These are phyloP conservation scores for Lasioglossum marginatum DNA, from an alignment of 2,888 invertebrate species.

Conservation along the genomic window DNA sequence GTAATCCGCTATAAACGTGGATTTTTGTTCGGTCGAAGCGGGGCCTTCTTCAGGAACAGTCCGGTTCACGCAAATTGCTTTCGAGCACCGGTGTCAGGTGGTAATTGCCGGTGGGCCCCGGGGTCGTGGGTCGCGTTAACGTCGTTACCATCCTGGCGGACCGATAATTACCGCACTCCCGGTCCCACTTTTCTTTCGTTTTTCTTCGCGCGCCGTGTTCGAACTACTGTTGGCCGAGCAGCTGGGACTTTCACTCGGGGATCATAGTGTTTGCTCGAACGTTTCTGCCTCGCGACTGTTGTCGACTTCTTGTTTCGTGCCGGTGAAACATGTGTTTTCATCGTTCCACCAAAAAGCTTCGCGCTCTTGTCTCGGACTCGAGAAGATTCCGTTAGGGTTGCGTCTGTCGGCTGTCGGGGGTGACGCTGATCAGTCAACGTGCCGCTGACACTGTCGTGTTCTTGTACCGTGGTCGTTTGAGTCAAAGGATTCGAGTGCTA, in stretches of 20 bases:
- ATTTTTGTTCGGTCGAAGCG: constrained; percentile 36
- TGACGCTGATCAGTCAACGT: constrained; percentile 40
- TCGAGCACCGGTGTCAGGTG: constrained; percentile 63
- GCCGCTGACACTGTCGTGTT: background rate
- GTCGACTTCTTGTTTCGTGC: constrained; percentile 25
- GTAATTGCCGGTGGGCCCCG: constrained; percentile 66
- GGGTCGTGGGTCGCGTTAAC: constrained; percentile 69
- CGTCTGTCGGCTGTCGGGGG: constrained; percentile 19
- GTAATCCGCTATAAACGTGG: constrained; percentile 36
- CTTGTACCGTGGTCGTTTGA: background rate
- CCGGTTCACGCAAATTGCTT: constrained; percentile 69
- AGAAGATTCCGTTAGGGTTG: background rate
- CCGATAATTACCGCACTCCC: constrained; percentile 66
- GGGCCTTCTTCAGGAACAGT: constrained; percentile 42
- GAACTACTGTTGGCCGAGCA: constrained; percentile 62
- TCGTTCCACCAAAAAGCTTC: background rate
- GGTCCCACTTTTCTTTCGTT: constrained; percentile 42
- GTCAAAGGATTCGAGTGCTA: background rate
- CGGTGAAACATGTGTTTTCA: constrained; percentile 41
- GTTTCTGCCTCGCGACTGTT: constrained; percentile 30
- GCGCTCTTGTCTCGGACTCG: constrained; percentile 20
- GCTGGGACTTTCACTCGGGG: constrained; percentile 70
- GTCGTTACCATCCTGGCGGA: constrained; percentile 55
- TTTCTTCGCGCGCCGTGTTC: constrained; percentile 37
- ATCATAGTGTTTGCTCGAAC: constrained; percentile 40